Evolutionary conservation across 1,140 invertebrate species (phyloP).

Genomic region (Drosophila willistoni): DNA sequence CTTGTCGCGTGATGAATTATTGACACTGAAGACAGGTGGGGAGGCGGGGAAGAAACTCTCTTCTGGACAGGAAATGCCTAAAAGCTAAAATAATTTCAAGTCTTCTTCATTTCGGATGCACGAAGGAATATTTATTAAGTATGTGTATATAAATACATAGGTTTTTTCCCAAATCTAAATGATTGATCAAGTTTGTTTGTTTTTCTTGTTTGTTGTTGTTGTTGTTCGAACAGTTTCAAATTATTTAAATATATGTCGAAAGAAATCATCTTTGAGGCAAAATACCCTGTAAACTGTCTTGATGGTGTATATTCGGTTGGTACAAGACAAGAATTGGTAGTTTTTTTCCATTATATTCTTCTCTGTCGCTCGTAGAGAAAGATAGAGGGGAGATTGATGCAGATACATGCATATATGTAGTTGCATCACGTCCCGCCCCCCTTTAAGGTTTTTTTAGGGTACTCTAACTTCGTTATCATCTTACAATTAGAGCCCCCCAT

Average conservation of each 20-base stretch:
- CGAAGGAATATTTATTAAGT: conserved; percentile 1
- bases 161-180: background rate
- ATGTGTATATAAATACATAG: background rate
- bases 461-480: background rate
- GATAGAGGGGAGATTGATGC: too few species aligned
- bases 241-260: background rate
- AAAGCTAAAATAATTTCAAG: conserved; percentile 35
- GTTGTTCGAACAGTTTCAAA: background rate
- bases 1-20: conserved; percentile 61
- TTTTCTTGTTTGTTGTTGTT: too few species aligned
- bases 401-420: too few species aligned
- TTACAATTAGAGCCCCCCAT: background rate
- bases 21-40: conserved; percentile 19
- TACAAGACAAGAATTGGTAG: too few species aligned
- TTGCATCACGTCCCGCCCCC: too few species aligned
- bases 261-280: background rate
- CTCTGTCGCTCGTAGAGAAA: too few species aligned
- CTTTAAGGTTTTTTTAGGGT: background rate
- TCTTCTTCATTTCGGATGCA: conserved; percentile 28
- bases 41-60: background rate
- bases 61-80: conserved; percentile 14
- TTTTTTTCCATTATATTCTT: too few species aligned
- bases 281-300: too few species aligned
- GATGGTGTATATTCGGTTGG: too few species aligned
- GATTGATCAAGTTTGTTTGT: background rate